These are phyloP conservation scores for Lepidostoma basale DNA, from an alignment of 1,140 invertebrate genomes.

Conservation along the genomic window DNA sequence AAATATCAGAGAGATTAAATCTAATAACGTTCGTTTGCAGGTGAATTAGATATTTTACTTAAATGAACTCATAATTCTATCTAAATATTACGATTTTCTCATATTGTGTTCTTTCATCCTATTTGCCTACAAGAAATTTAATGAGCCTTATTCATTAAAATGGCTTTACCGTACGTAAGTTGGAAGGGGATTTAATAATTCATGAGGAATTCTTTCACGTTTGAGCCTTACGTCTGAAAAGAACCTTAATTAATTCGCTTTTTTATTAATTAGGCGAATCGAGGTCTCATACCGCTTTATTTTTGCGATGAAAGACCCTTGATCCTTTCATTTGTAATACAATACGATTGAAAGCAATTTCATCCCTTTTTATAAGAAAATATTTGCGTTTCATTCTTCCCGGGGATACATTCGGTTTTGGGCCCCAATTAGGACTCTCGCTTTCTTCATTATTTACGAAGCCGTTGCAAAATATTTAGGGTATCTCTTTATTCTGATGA, in stretches of 20 bases:
- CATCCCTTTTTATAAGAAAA: not conserved
- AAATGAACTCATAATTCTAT: too few relatives aligned
- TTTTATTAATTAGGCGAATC: constrained; percentile 12
- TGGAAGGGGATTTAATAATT: not conserved
- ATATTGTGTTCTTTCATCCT: too few relatives aligned
- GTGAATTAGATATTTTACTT: too few relatives aligned
- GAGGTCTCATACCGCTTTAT: not conserved
- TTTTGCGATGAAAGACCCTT: not conserved
- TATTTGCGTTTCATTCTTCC: not conserved
- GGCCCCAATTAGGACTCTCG: not conserved
- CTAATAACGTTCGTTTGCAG: too few relatives aligned
- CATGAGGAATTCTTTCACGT: not conserved
- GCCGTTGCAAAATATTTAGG: not conserved
- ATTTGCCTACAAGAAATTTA: constrained; percentile 14
- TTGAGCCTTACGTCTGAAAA: constrained; percentile 2
- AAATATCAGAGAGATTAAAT: too few relatives aligned
- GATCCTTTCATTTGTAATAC: constrained; percentile 3
- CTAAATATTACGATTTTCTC: too few relatives aligned
- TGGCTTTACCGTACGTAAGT: not conserved
- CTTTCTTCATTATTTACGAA: not conserved
- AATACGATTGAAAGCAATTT: constrained; percentile 4
- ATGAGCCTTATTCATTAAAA: constrained; percentile 17
- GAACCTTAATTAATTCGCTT: not conserved
- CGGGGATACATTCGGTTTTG: too few relatives aligned
- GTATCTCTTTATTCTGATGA: too few relatives aligned